phyloP scores from a whole-genome alignment of 2,797 vertebrate species.

The Acipenser transmontanus region DNA sequence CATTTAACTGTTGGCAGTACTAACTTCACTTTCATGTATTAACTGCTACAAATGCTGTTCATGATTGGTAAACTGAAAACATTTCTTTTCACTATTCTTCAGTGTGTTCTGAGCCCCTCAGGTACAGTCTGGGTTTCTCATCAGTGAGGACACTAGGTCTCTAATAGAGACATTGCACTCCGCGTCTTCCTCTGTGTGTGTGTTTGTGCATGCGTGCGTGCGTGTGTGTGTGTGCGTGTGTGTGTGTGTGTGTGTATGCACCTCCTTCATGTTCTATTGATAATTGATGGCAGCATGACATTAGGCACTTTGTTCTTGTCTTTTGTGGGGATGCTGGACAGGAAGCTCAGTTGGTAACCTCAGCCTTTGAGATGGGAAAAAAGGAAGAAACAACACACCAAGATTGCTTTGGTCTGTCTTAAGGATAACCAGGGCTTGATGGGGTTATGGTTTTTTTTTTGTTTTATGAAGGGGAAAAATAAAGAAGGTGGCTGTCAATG shows the following conservation, averaged over 20 bases:
- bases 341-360: slow-evolving; percentile 54
- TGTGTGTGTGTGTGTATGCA: background rate
- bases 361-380: slow-evolving; percentile 40
- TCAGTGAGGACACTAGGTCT: slow-evolving; percentile 31
- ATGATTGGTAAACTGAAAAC: too few species aligned
- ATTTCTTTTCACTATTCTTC: slow-evolving; percentile 10
- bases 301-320: slow-evolving; percentile 52
- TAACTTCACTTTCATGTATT: too few species aligned
- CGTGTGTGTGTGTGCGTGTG: slow-evolving; percentile 6
- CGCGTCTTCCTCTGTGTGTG: slow-evolving; percentile 21
- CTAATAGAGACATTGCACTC: slow-evolving; percentile 11
- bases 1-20: too few species aligned
- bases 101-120: slow-evolving; percentile 40
- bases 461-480: slow-evolving; percentile 24
- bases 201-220: background rate
- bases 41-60: too few species aligned
- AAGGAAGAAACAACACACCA: slow-evolving; percentile 42
- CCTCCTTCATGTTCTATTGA: slow-evolving; percentile 23
- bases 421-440: slow-evolving; percentile 15
- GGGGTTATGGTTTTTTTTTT: slow-evolving; percentile 25
- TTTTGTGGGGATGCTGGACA: slow-evolving; percentile 56
- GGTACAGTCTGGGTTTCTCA: slow-evolving; percentile 33
- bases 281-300: slow-evolving; percentile 41
- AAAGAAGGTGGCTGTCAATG: slow-evolving; percentile 18
- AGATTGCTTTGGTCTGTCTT: slow-evolving; percentile 53